Percentiles rank a stretch among this genome's conserved stretches.
These are phyloP conservation scores for Nymphalis io DNA, from an alignment of 1,140 invertebrate genomes.

Conservation along the genomic window DNA sequence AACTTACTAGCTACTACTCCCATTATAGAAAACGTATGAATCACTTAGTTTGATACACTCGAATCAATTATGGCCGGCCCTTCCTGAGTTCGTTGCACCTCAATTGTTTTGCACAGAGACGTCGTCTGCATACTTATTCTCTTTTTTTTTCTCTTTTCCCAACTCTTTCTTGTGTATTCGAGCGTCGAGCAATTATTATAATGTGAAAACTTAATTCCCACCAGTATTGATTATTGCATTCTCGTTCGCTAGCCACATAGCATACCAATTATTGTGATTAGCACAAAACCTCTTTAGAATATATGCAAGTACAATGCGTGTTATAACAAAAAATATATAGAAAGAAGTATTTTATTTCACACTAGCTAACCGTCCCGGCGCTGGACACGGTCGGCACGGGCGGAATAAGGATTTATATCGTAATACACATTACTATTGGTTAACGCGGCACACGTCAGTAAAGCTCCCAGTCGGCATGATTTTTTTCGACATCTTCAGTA, in stretches of 20 bases:
- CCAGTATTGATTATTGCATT: constrained; percentile 10
- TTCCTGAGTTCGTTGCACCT: constrained; percentile 71
- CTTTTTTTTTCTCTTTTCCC: constrained; percentile 43
- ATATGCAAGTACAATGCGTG: not conserved
- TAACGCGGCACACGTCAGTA: no score
- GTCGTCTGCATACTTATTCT: constrained; percentile 68
- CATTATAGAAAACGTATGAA: constrained; percentile 43
- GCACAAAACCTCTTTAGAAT: constrained; percentile 13
- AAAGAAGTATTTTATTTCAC: not conserved
- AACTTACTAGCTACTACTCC: not conserved
- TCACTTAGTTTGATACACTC: constrained; percentile 58
- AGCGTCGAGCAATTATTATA: constrained; percentile 15
- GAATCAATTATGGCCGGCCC: constrained; percentile 61
- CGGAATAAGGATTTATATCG: no score
- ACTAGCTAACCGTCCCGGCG: no score
- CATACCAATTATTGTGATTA: constrained; percentile 2
- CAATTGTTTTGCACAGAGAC: constrained; percentile 65
- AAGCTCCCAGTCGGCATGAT: no score
- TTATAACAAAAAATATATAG: not conserved
- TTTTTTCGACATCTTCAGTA: no score
- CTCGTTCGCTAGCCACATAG: constrained; percentile 13
- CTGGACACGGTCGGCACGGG: no score
- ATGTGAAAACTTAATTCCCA: constrained; percentile 25
- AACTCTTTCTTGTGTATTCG: constrained; percentile 20
- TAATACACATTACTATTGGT: no score